These are phyloP conservation scores for Mesembrinibis cayennensis DNA, from an alignment of 2,113 vertebrate species.

Conservation along the genomic window DNA sequence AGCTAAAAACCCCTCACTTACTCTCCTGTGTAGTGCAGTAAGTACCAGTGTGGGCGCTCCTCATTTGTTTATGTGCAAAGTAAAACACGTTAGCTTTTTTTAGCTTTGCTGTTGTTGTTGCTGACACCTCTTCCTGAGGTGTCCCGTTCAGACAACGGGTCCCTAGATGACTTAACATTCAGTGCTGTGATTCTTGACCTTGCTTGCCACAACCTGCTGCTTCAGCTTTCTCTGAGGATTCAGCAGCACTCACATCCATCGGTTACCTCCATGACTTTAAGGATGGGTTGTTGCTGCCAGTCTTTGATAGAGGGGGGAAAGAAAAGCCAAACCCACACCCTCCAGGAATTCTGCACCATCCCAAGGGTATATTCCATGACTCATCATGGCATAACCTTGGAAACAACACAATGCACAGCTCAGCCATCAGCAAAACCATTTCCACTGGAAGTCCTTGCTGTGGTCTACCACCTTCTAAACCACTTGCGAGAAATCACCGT, in stretches of 20 bases:
- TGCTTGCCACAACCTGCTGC: neutral
- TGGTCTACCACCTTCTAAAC: neutral
- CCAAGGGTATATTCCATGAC: neutral
- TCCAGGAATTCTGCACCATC: neutral
- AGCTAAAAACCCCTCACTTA: neutral
- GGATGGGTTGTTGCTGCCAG: neutral
- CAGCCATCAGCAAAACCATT: neutral
- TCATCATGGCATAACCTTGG: neutral
- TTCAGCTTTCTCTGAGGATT: neutral
- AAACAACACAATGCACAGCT: neutral
- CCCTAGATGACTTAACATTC: neutral
- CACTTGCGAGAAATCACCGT: neutral
- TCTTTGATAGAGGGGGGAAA: accelerated
- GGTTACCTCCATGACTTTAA: neutral
- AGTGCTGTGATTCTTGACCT: neutral
- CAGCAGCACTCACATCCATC: neutral
- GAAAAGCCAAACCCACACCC: neutral
- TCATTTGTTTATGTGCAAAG: neutral
- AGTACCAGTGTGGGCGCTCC: neutral
- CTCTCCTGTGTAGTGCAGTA: neutral
- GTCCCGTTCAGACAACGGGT: accelerated
- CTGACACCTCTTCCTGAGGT: neutral
- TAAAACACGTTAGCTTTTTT: neutral
- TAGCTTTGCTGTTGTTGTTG: neutral
- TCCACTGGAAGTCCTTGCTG: neutral